A percentile compares a stretch with the other conserved stretches of the same genome.
phyloP scores from a whole-genome alignment of 2,113 vertebrate genomes.

The Neogobius melanostomus region DNA sequence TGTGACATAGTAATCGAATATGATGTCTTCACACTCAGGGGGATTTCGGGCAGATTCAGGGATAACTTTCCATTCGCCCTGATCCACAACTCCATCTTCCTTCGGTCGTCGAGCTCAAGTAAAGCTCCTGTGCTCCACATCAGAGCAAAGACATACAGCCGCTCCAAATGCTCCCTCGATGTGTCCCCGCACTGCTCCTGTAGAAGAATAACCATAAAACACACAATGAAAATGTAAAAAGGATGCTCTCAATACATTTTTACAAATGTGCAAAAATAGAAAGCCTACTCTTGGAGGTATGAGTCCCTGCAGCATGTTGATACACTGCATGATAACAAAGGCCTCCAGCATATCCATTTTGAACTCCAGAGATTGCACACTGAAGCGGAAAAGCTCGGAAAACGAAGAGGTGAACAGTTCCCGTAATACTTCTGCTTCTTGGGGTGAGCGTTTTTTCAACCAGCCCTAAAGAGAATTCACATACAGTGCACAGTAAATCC shows the following conservation, averaged over 20 bases:
- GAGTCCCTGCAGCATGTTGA: slow-evolving; percentile 91
- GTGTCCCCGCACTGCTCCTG: slow-evolving; percentile 87
- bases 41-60: slow-evolving; percentile 81
- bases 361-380: slow-evolving; percentile 82
- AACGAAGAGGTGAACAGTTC: slow-evolving; percentile 85
- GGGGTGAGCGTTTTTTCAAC: slow-evolving; percentile 80
- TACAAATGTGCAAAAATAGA: not conserved
- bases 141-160: slow-evolving; percentile 89
- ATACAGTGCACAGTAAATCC: slow-evolving; percentile 9
- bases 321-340: slow-evolving; percentile 90
- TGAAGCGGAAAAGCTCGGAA: slow-evolving; percentile 82
- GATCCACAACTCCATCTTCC: slow-evolving; percentile 87
- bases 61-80: slow-evolving; percentile 65
- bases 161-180: slow-evolving; percentile 80
- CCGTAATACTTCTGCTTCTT: slow-evolving; percentile 82
- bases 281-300: slow-evolving; percentile 84
- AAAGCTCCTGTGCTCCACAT: slow-evolving; percentile 94
- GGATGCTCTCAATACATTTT: too few species aligned
- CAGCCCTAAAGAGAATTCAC: slow-evolving; percentile 79
- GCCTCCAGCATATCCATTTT: slow-evolving; percentile 91
- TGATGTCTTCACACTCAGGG: slow-evolving; percentile 76
- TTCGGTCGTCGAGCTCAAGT: slow-evolving; percentile 84
- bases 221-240: not conserved
- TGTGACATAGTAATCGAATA: slow-evolving; percentile 90
- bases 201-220: slow-evolving; percentile 12